Percentiles rank a stretch among this genome's conserved stretches.
These are phyloP conservation scores for Globodera ellingtonae DNA, from an alignment of 1,140 invertebrate species.

Conservation along the genomic window DNA sequence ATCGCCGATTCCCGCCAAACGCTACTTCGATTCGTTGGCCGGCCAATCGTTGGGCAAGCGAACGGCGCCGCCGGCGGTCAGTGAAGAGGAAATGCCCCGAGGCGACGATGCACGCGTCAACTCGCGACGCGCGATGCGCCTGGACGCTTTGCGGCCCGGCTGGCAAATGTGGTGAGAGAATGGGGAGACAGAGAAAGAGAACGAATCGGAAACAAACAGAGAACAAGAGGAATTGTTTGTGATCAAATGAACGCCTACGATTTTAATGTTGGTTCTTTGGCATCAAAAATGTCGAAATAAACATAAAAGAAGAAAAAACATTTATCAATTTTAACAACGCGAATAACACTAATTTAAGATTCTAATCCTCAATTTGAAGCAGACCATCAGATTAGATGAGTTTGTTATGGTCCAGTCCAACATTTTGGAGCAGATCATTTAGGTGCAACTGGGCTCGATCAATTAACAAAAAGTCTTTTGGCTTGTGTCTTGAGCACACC, in stretches of 20 bases:
- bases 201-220: background rate
- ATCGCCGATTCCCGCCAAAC: background rate
- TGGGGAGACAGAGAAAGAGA: background rate
- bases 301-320: too few relatives aligned
- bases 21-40: slow-evolving; percentile 25
- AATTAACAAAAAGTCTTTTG: too few relatives aligned
- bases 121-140: background rate
- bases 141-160: background rate
- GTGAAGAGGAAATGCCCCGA: slow-evolving; percentile 5
- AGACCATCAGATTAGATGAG: too few relatives aligned
- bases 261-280: background rate
- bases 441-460: too few relatives aligned
- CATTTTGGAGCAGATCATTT: too few relatives aligned
- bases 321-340: too few relatives aligned
- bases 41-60: slow-evolving; percentile 28
- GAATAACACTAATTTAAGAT: too few relatives aligned
- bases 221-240: background rate
- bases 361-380: too few relatives aligned
- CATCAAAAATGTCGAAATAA: too few relatives aligned
- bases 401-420: too few relatives aligned
- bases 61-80: slow-evolving; percentile 7
- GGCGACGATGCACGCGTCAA: background rate
- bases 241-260: background rate
- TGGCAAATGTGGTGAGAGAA: background rate
- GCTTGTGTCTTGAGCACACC: background rate